Percentiles rank a stretch among this genome's conserved stretches.
These are phyloP conservation scores for Acanthosepion pharaonis DNA, from an alignment of 2,888 invertebrate species.

Conservation along the genomic window DNA sequence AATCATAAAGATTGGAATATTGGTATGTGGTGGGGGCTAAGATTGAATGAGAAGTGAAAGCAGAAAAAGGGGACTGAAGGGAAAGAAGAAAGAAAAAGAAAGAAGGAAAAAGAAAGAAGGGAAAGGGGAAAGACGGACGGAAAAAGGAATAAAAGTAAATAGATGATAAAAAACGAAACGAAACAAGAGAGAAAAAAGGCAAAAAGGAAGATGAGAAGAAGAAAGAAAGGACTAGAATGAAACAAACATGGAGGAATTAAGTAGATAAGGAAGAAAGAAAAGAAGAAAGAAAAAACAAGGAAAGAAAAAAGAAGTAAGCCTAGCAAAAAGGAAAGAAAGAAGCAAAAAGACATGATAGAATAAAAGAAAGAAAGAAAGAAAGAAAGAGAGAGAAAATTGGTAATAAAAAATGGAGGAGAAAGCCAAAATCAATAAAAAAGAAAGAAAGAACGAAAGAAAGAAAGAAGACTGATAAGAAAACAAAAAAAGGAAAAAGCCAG, in stretches of 20 bases:
- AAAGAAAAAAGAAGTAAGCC: too few species aligned
- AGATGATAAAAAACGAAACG: too few species aligned
- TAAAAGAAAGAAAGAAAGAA: background rate
- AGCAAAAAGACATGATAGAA: background rate
- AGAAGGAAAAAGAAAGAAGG: background rate
- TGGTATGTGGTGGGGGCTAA: too few species aligned
- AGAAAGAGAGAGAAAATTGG: accelerated
- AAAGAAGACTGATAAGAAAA: background rate
- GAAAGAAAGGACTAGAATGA: background rate
- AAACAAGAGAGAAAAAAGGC: background rate
- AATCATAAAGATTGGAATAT: too few species aligned
- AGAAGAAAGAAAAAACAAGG: too few species aligned
- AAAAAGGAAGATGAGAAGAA: background rate
- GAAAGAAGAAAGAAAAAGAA: background rate
- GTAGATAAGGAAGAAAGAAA: too few species aligned
- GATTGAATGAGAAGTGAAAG: background rate
- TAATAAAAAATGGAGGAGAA: background rate
- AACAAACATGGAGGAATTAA: too few species aligned
- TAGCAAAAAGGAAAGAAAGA: too few species aligned
- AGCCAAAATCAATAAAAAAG: too few species aligned
- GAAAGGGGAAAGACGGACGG: background rate
- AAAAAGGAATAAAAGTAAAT: background rate
- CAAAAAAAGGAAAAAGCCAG: background rate
- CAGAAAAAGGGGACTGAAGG: background rate
- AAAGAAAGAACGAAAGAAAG: background rate